Evolutionary conservation across 2,888 invertebrate species (phyloP), one percentile per base, ranked within the genome.

Genomic region (Pachydiplax longipennis): DNA sequence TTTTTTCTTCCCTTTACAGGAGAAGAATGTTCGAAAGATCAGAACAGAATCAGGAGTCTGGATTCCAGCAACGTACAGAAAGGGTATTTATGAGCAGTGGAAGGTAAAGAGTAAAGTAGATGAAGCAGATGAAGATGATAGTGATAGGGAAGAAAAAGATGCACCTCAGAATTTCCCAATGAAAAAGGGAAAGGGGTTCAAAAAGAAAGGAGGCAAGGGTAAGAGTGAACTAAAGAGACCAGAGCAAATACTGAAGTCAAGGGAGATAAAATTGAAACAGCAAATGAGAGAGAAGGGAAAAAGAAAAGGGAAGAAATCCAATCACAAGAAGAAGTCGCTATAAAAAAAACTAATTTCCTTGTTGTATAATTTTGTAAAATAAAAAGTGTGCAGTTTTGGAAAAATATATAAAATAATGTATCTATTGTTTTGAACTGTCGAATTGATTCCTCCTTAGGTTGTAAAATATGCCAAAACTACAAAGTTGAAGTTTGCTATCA

Each of bases 21-120:
- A 95, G 95, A 94, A 95, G 92, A 96, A 96, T 92, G 94, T 94
- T 37, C 97, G 97, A 91, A 98, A 97, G 94, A 99, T 99, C 92
- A 97, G 97, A 92, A 99, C 99, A 0, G 99, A 99, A 94, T 98
- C 98, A 91, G 99, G 99, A 31, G 96, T 96, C 0, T 98, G 98
- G 96, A 98, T 99, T 92, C 97, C 99, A 0, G 98, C 99, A 0
- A 97, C 98, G 0, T 99, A 98, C 94, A 99, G 99, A 94, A 97
- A 98, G 91, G 97, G 99, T 90, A 95, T 97, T 44, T 99, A 98
- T 94, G 96, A 96, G 91, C 96, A 97, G 91, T 99, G 99, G 99
- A 96, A 97, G 93, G 96, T 97, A 91, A 96, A 96, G 92, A 96
- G 95, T 48, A 96, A 97, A 94, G 94, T 94, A 31, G 94, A 94